A percentile compares a stretch with the other conserved stretches of the same genome.
These are phyloP conservation scores for Chionoecetes opilio DNA, from an alignment of 1,140 invertebrate genomes.

Conservation along the genomic window DNA sequence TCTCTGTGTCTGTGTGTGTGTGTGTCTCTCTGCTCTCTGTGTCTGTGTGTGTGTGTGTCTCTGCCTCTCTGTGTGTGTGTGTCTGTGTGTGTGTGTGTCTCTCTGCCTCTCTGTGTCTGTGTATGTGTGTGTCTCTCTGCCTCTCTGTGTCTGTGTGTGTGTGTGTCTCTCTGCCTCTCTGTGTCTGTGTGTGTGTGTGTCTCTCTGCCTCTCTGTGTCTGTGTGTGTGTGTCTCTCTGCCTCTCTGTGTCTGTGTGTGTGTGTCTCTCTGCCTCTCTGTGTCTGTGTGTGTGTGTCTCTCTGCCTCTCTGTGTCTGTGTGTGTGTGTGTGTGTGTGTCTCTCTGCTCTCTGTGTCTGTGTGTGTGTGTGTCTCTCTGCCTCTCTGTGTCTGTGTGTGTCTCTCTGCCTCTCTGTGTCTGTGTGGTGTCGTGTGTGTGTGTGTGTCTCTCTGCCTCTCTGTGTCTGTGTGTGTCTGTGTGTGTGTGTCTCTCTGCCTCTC, in stretches of 20 bases:
- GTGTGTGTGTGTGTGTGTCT: too few species aligned
- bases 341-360: not conserved
- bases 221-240: not conserved
- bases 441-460: not conserved
- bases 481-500: slow-evolving; percentile 11
- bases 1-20: not conserved
- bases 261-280: slow-evolving; percentile 2
- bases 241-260: too few species aligned
- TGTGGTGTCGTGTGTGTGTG: too few species aligned
- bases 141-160: not conserved
- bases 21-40: not conserved
- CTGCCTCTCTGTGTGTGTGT: too few species aligned
- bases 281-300: not conserved
- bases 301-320: too few species aligned
- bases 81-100: too few species aligned
- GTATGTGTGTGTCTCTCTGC: too few species aligned
- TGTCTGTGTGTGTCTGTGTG: too few species aligned
- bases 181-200: too few species aligned
- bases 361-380: not conserved
- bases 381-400: not conserved
- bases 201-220: not conserved
- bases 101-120: not conserved
- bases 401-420: not conserved
- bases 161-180: not conserved
- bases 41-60: not conserved